Conservation (phyloP, 2,888 invertebrate genomes). For the Netelia inedita region DNA sequence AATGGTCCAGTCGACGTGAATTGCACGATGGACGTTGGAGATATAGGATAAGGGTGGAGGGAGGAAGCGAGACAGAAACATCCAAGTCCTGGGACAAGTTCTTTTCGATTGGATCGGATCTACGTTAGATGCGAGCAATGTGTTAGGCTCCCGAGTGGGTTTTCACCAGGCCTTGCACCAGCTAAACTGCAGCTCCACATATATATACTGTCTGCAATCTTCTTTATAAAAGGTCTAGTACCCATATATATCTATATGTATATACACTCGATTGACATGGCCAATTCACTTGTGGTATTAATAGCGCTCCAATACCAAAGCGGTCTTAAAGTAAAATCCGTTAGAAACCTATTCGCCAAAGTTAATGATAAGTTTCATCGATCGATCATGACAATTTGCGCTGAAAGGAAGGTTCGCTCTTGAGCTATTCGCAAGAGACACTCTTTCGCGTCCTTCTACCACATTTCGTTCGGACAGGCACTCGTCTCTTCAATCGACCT, state of each 20-base stretch:
- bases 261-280: neutral
- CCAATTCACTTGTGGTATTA: neutral
- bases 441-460: neutral
- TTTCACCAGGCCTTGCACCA: neutral
- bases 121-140: neutral
- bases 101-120: neutral
- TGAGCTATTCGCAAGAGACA: neutral
- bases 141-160: neutral
- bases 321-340: neutral
- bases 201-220: neutral
- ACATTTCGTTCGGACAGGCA: conserved; percentile 9
- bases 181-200: neutral
- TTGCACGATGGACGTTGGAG: neutral
- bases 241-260: neutral
- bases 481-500: neutral
- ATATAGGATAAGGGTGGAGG: neutral
- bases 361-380: conserved; percentile 42
- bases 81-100: neutral
- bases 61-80: neutral
- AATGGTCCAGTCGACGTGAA: neutral
- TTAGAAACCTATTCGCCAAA: conserved; percentile 36
- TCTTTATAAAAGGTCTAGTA: neutral
- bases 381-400: neutral
- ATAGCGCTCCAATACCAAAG: neutral
- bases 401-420: conserved; percentile 11